A percentile compares a stretch with the other conserved stretches of the same genome.
Conservation (phyloP, 2,888 invertebrate species). For the Phyllotreta cruciferae region DNA sequence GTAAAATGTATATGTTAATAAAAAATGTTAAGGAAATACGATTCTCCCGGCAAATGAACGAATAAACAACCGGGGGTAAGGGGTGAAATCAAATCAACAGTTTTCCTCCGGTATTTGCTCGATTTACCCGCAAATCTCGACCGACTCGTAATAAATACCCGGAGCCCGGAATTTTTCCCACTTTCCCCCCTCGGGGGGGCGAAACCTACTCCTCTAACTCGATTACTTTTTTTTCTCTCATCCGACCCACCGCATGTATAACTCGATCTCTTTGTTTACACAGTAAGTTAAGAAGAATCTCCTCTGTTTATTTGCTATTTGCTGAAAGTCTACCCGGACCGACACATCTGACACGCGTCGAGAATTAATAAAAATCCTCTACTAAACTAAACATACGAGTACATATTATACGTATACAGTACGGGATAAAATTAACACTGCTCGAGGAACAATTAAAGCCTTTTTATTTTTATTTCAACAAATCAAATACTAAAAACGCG, state of each 20-base stretch:
- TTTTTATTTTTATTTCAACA: no score
- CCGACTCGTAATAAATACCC: slow-evolving; percentile 34
- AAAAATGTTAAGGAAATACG: no score
- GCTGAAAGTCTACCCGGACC: slow-evolving; percentile 44
- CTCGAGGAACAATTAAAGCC: no score
- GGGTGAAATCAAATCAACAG: no score
- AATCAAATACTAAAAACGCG: no score
- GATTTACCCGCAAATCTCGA: slow-evolving; percentile 37
- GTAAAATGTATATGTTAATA: no score
- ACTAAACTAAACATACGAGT: no score
- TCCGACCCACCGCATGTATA: slow-evolving; percentile 49
- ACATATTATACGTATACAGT: no score
- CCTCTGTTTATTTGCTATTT: slow-evolving; percentile 56
- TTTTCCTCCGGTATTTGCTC: slow-evolving; percentile 14
- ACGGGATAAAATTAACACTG: no score
- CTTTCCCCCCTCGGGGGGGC: slow-evolving; percentile 15
- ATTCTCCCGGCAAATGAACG: no score
- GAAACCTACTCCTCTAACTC: slow-evolving; percentile 50
- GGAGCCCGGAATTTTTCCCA: slow-evolving; percentile 34
- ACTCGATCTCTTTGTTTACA: slow-evolving; percentile 57
- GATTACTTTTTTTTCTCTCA: slow-evolving; percentile 46
- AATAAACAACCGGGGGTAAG: no score
- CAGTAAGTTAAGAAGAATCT: slow-evolving; percentile 60
- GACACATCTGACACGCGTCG: slow-evolving; percentile 39
- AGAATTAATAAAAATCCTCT: slow-evolving; percentile 39